Conservation (phyloP, 2,113 vertebrate genomes). For the Symphodus melops region DNA sequence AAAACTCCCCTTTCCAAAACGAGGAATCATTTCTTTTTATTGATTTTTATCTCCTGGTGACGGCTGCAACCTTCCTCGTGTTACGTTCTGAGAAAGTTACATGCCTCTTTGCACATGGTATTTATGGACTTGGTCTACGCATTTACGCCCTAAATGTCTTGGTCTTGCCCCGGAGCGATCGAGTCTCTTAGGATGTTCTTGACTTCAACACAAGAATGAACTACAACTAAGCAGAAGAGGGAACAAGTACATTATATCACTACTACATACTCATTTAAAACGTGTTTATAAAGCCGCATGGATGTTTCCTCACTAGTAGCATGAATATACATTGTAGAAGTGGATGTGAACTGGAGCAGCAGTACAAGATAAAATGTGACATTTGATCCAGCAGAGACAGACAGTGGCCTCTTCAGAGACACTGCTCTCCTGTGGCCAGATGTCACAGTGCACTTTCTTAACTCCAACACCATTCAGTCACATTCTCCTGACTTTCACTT, state of each 20-base stretch:
- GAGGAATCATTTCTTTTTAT: too few species aligned
- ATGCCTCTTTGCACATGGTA: too few species aligned
- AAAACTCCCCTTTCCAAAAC: too few species aligned
- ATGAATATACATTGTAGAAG: neutral
- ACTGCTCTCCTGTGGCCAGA: conserved; percentile 69
- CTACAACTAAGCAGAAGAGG: neutral
- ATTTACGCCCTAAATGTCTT: too few species aligned
- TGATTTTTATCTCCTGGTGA: too few species aligned
- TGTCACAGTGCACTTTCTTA: conserved; percentile 28
- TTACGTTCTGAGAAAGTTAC: too few species aligned
- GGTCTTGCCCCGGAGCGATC: too few species aligned
- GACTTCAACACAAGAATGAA: neutral
- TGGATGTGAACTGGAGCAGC: neutral
- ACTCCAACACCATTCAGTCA: neutral
- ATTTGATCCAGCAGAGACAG: neutral
- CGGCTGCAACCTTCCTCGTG: too few species aligned
- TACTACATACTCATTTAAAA: neutral
- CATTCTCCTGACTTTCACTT: neutral
- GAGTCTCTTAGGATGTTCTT: too few species aligned
- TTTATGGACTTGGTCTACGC: too few species aligned
- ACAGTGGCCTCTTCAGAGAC: conserved; percentile 35
- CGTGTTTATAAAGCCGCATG: neutral
- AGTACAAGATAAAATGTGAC: conserved; percentile 8
- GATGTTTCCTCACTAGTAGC: neutral
- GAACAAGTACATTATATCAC: neutral